Conservation (phyloP, 2,888 invertebrate species). For the Callimorpha dominula region DNA sequence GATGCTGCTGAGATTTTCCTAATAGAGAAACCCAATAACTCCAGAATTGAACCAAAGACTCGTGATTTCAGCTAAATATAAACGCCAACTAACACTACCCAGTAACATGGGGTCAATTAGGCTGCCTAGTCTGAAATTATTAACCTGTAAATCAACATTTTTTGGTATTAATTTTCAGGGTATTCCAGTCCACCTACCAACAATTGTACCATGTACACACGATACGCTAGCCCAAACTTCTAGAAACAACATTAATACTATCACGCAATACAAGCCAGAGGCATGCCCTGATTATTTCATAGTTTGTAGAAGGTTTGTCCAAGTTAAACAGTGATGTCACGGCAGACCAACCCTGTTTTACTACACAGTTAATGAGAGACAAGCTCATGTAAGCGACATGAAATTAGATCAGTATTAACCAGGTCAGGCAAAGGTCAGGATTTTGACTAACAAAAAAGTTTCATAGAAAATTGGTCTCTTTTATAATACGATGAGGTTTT, state of each 20-base stretch:
- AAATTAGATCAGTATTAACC: slow-evolving; percentile 21
- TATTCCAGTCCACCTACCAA: too few species aligned
- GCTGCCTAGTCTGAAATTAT: too few species aligned
- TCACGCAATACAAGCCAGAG: not conserved
- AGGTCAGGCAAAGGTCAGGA: slow-evolving; percentile 23
- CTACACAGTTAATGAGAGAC: slow-evolving; percentile 6
- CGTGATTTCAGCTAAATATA: too few species aligned
- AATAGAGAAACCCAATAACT: too few species aligned
- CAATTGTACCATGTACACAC: not conserved
- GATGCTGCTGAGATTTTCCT: too few species aligned
- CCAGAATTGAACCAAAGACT: too few species aligned
- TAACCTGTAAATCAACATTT: too few species aligned
- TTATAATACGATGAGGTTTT: too few species aligned
- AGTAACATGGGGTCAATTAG: too few species aligned
- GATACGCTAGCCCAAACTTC: not conserved
- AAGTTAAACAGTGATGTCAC: slow-evolving; percentile 26
- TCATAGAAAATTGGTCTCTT: not conserved
- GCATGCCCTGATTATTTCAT: slow-evolving; percentile 1
- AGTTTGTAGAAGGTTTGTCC: slow-evolving; percentile 27
- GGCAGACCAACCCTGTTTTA: slow-evolving; percentile 27
- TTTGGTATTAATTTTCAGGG: too few species aligned
- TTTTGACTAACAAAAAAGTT: not conserved
- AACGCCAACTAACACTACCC: too few species aligned
- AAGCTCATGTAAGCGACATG: slow-evolving; percentile 22
- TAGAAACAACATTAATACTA: not conserved